Conservation (phyloP, 2,113 vertebrate species). For the Henicopernis longicauda region DNA sequence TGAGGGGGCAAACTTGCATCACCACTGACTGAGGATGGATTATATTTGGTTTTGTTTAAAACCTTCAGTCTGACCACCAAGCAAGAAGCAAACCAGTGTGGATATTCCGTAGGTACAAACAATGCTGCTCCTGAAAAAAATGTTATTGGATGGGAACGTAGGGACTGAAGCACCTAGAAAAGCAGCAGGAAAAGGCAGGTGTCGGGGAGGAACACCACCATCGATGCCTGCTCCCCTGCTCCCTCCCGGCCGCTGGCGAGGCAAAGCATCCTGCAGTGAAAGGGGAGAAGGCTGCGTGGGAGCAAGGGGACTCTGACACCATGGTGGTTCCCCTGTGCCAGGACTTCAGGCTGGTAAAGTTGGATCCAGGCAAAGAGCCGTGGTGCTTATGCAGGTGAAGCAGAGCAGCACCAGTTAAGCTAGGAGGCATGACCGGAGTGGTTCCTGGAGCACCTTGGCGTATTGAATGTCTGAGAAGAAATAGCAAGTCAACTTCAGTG, state of each 20-base stretch:
- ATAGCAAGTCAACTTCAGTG: not conserved
- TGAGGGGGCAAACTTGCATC: not conserved
- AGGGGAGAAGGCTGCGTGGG: not conserved
- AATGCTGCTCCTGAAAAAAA: not conserved
- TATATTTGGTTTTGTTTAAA: not conserved
- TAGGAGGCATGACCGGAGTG: accelerated
- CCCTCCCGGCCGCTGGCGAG: too few species aligned
- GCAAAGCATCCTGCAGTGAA: not conserved
- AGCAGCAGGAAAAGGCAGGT: not conserved
- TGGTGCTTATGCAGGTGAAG: not conserved
- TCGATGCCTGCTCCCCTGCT: not conserved
- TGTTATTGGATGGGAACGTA: accelerated
- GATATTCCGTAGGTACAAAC: not conserved
- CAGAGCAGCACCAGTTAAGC: not conserved
- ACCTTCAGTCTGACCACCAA: not conserved
- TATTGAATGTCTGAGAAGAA: not conserved
- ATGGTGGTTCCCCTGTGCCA: accelerated
- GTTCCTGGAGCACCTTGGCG: not conserved
- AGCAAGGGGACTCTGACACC: not conserved
- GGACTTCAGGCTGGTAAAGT: not conserved
- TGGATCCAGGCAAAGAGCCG: not conserved
- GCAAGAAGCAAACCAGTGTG: not conserved
- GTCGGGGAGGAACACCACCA: not conserved
- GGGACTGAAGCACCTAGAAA: not conserved
- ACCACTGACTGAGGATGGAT: not conserved